Base-by-base conservation (phyloP, 1,140 invertebrate species). In the Drosophila oshimai region DNA sequence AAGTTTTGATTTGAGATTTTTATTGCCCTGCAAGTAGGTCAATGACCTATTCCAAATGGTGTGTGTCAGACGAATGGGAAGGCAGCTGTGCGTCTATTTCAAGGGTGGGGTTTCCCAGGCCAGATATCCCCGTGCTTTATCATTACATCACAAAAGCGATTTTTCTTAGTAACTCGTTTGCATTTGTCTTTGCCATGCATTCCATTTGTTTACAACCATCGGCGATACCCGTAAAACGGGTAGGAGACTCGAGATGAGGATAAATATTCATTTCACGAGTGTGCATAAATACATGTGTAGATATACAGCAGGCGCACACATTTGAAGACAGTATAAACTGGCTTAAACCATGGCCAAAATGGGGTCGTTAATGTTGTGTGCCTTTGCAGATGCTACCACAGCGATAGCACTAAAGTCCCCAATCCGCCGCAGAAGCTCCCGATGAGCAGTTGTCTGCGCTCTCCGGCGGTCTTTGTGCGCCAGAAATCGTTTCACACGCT, bases 401-500 rank as follows among this genome's bases (percentile, higher is more conserved):
- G 67, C 69, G 68, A 89, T 71, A 78, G 46, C 81, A 71, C 67
- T 20, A 72, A 74, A 39, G 65, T 50, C 57, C 37, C 58, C 57
- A 41, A 49, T 24, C 18, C 60, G 33, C 26, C 76, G 46, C 81
- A 81, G 33, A 87, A 88, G 67, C 81, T 89, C 42, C 89, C 61
- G 42, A 76, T 89, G 65, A 65, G 89, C 75, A 84, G 74, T 45
- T 90, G 89, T 51, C 57, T 90, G 39, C 89, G 89, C 31, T 88
- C 89, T 22, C 89, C 89, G 37, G 89, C 60, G 45, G 70, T 80
- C 26, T 84, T 90, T 44, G 68, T 90, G 55, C 89, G 89, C 33
- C 89, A 90, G 65, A 90, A 90, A 80, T 90, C 89, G 60, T 90
- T 90, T 90, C 81, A 90, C 68, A 90, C 89, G 65, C 72, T 90